phyloP scores from a whole-genome alignment of 2,888 invertebrate genomes.

The Crepidodera aurea region DNA sequence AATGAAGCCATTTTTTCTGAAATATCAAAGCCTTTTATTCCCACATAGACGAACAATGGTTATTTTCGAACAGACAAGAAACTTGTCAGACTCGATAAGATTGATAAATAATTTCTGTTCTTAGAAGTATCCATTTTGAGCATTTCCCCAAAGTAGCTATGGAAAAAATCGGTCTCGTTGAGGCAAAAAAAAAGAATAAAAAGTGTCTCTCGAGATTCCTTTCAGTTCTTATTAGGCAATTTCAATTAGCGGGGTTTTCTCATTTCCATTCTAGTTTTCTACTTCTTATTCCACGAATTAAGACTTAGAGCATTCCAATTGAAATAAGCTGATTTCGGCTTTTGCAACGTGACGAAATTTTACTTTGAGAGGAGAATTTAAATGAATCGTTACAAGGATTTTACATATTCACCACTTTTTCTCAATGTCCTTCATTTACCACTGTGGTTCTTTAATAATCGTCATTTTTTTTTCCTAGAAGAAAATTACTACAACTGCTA shows the following conservation, averaged over 20 bases:
- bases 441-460: too few relatives aligned
- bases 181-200: neutral
- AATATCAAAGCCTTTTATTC: too few relatives aligned
- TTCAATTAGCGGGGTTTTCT: constrained; percentile 23
- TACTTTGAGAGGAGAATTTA: constrained; percentile 1
- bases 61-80: too few relatives aligned
- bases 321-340: constrained; percentile 26
- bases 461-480: too few relatives aligned
- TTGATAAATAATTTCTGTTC: too few relatives aligned
- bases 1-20: too few relatives aligned
- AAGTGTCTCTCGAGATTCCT: constrained; percentile 16
- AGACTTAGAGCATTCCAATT: constrained; percentile 23
- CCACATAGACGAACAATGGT: too few relatives aligned
- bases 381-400: constrained; percentile 3
- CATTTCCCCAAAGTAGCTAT: too few relatives aligned
- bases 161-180: too few relatives aligned
- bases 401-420: neutral
- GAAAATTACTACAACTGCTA: too few relatives aligned
- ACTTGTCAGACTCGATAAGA: too few relatives aligned
- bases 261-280: constrained; percentile 19
- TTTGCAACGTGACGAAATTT: constrained; percentile 19
- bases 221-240: constrained; percentile 11
- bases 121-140: too few relatives aligned
- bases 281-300: constrained; percentile 23
- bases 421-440: neutral